phyloP scores from a whole-genome alignment of 2,888 invertebrate genomes.

The Cartodere bifasciata region DNA sequence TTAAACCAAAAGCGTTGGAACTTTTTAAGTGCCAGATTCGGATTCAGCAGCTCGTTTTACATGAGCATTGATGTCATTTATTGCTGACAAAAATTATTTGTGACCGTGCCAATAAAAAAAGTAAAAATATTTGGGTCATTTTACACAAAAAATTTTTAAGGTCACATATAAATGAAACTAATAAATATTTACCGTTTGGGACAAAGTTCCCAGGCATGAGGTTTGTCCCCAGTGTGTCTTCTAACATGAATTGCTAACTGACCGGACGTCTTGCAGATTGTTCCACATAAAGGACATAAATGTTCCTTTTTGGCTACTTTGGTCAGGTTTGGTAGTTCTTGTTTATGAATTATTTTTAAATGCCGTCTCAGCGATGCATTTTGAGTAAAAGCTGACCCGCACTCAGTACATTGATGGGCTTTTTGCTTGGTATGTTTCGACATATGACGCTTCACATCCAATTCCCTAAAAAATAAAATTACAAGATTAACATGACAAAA shows the following conservation, averaged over 20 bases:
- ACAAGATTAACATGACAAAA: conserved; percentile 7
- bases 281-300: conserved; percentile 26
- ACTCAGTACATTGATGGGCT: conserved; percentile 20
- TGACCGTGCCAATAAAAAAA: no score
- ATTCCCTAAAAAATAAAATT: conserved; percentile 18
- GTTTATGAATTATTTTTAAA: conserved; percentile 17
- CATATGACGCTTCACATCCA: conserved; percentile 26
- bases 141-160: neutral
- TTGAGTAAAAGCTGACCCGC: conserved; percentile 21
- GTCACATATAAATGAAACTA: neutral
- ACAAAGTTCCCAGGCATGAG: conserved; percentile 23
- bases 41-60: no score
- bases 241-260: conserved; percentile 24
- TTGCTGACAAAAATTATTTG: no score
- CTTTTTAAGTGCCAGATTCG: no score
- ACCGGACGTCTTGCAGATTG: conserved; percentile 23
- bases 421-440: conserved; percentile 21
- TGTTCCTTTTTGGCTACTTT: conserved; percentile 15
- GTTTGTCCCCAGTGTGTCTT: conserved; percentile 24
- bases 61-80: no score
- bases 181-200: conserved; percentile 18
- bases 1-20: no score
- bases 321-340: conserved; percentile 9
- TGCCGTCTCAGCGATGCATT: conserved; percentile 22
- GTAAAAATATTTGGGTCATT: neutral